Base-by-base conservation (phyloP, 2,888 invertebrate species). In the Coelinius sp. region DNA sequence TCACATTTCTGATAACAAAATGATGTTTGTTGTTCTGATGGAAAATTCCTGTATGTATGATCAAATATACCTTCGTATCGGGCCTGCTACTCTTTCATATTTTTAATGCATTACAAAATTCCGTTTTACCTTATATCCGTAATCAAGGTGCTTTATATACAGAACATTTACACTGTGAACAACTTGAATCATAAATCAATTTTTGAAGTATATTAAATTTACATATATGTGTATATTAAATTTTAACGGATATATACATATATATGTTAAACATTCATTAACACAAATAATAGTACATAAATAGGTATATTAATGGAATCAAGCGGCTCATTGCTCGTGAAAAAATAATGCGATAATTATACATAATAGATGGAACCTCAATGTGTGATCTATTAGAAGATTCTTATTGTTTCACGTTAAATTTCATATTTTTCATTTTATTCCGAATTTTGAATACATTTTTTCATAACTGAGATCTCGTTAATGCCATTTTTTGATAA, bases 61-160 rank as follows among this genome's bases (percentile, higher is more conserved):
- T n/a, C 5, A n/a, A n/a, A 25, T 53, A 35, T 59, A 35, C 20
- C 35, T 31, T 20, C 31, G 22, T 59, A 73, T 73, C 75, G 71
- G 75, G 74, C 76, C 75, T 77, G 76, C 73, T 79, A 76, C 73
- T 73, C 79, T 79, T 83, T 78, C 78, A 80, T 81, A 80, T 80
- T 82, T 80, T 81, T 77, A 78, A 77, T 71, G 75, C 77, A 64
- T 74, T 62, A 63, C 68, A 77, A 72, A 71, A 72, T 64, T 73
- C 67, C 73, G 76, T 72, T 77, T n/a, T 49, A 63, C 63, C 69
- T 73, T 62, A 73, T 78, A 81, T 83, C 81, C 82, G 75, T 83
- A 83, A 81, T 81, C 79, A 83, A 82, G 84, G 83, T 85, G 85
- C 85, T 85, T 83, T 83, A 78, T 78, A 79, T 75, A 77, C 53